Conservation (phyloP, 2,113 vertebrate species). For the Oryzias curvinotus region DNA sequence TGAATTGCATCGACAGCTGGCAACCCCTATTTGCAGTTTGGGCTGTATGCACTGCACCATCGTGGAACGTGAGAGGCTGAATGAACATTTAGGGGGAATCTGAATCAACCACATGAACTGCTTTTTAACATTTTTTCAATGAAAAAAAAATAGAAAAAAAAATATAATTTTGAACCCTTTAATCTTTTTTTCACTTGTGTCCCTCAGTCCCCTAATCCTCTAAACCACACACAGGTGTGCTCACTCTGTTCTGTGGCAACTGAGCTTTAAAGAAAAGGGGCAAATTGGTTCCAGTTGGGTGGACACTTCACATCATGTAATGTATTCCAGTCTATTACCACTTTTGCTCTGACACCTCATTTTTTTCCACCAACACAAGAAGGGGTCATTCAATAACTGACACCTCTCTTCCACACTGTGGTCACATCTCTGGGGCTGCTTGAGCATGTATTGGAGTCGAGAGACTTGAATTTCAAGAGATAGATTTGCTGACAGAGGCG, state of each 20-base stretch:
- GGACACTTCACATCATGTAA: slow-evolving; percentile 75
- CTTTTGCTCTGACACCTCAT: slow-evolving; percentile 77
- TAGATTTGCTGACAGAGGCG: slow-evolving; percentile 78
- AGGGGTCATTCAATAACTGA: slow-evolving; percentile 80
- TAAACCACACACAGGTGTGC: slow-evolving; percentile 29
- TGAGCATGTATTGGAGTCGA: slow-evolving; percentile 76
- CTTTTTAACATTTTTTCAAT: neutral
- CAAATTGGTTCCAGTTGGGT: slow-evolving; percentile 73
- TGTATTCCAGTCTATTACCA: slow-evolving; percentile 80
- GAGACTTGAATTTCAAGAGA: slow-evolving; percentile 72
- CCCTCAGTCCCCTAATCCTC: slow-evolving; percentile 35
- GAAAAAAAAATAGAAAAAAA: neutral
- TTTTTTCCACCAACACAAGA: slow-evolving; percentile 73
- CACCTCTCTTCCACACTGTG: slow-evolving; percentile 75
- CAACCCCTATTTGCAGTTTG: neutral
- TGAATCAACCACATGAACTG: neutral
- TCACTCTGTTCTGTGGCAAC: slow-evolving; percentile 38
- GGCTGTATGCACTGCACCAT: neutral
- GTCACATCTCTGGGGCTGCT: slow-evolving; percentile 78
- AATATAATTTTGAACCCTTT: neutral
- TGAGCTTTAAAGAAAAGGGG: slow-evolving; percentile 63
- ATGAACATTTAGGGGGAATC: neutral
- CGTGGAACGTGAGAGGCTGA: neutral
- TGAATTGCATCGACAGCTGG: neutral
- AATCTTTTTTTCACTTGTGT: neutral